These are phyloP conservation scores for Gymnogyps californianus DNA, from an alignment of 2,113 vertebrate species.

Conservation along the genomic window DNA sequence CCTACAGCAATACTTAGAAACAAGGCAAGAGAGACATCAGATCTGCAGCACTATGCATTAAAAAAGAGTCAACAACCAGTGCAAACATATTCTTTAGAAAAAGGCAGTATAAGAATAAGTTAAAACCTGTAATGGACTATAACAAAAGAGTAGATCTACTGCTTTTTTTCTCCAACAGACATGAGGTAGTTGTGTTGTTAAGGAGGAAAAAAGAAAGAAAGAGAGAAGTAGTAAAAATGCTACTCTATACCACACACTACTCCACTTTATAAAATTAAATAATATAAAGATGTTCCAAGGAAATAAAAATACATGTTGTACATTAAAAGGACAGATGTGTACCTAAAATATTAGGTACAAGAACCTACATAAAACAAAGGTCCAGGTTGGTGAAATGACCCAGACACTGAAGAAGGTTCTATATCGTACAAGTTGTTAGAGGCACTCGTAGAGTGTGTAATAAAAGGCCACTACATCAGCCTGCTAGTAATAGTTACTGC, in stretches of 20 bases:
- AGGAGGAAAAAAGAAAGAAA: slow-evolving; percentile 32
- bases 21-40: not conserved
- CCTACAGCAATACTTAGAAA: not conserved
- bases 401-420: slow-evolving; percentile 55
- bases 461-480: slow-evolving; percentile 58
- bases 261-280: slow-evolving; percentile 71
- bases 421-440: slow-evolving; percentile 60
- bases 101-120: slow-evolving; percentile 63
- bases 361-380: slow-evolving; percentile 51
- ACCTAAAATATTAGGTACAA: slow-evolving; percentile 64
- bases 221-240: slow-evolving; percentile 64
- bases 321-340: slow-evolving; percentile 28
- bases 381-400: slow-evolving; percentile 49
- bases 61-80: slow-evolving; percentile 52
- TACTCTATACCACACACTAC: slow-evolving; percentile 71
- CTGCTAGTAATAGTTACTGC: not conserved
- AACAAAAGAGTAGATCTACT: slow-evolving; percentile 25
- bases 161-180: slow-evolving; percentile 67
- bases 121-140: slow-evolving; percentile 25
- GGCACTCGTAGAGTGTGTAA: slow-evolving; percentile 84
- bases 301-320: slow-evolving; percentile 65
- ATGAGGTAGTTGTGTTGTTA: slow-evolving; percentile 83
- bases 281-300: slow-evolving; percentile 60
- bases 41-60: not conserved
- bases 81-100: slow-evolving; percentile 61